phyloP scores from a whole-genome alignment of 2,113 vertebrate genomes.

The Prunella fulvescens region DNA sequence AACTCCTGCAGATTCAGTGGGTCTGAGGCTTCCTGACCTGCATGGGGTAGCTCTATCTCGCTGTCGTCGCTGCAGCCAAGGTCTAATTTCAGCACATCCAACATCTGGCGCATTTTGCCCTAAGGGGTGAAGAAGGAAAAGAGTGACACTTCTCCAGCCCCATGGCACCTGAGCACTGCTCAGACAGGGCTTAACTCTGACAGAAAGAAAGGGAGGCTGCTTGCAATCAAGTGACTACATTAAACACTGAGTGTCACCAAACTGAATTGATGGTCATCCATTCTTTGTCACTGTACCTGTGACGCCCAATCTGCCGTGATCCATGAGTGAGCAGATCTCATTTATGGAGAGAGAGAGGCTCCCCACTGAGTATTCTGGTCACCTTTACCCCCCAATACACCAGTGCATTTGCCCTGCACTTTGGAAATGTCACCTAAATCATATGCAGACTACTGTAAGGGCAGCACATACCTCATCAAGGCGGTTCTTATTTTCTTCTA shows the following conservation, averaged over 20 bases:
- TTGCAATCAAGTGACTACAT: not conserved
- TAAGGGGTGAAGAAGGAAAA: not conserved
- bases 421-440: not conserved
- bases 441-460: not conserved
- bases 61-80: not conserved
- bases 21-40: not conserved
- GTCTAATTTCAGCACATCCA: slow-evolving; percentile 68
- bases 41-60: accelerated
- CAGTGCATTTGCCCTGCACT: not conserved
- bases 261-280: not conserved
- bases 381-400: not conserved
- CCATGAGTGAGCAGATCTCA: not conserved
- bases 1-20: not conserved
- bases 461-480: slow-evolving; percentile 76
- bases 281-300: not conserved
- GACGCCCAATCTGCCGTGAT: not conserved
- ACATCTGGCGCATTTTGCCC: slow-evolving; percentile 73
- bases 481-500: slow-evolving; percentile 71
- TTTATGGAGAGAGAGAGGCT: not conserved
- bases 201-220: not conserved
- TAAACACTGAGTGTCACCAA: not conserved
- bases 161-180: not conserved
- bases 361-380: not conserved
- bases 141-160: not conserved
- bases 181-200: not conserved